Base-by-base conservation (phyloP, 2,113 vertebrate species). In the Casuarius casuarius region DNA sequence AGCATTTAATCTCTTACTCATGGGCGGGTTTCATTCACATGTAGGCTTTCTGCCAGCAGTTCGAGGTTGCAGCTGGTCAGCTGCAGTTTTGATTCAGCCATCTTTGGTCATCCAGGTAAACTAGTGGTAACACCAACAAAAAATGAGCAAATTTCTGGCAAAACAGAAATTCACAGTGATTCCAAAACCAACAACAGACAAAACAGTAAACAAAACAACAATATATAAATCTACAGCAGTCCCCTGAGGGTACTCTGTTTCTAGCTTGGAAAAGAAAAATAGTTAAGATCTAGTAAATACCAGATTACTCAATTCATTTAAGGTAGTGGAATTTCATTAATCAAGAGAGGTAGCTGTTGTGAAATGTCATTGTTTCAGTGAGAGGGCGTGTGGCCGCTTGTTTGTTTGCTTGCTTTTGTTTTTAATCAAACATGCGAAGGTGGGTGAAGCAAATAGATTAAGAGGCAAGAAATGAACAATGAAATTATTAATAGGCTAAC, bases 401-500 rank as follows among this genome's bases (percentile, higher is more conserved):
- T 84, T 94, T 97, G 56, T 95, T 95, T 94, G 72, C 35, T 95
- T 94, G 72, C 35, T 44, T 61, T 91, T 82, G 66, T 92, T 81
- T 94, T 91, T 92, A 94, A 90, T 96, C 78, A 94, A 87, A 84
- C 83, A 38, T 58, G 61, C 42, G 12, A 92, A 91, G 35, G 81
- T 68, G 75, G 74, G 81, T 33, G 38, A 96, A 94, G 94, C 82
- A 90, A 97, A 93, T 35, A 92, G 85, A 95, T 93, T 90, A 92
- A 92, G 97, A 44, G 84, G 92, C 28, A 12, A 78, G 84, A 78
- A 92, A 81, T 87, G 95, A 96, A 92, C 90, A 96, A 87, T 94
- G 62, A 40, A 38, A 85, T 92, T 89, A 93, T 92, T 93, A 97
- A 80, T 59, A 56, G 72, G 65, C 46, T 91, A 92, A 94, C 90